Conservation (phyloP, 2,113 vertebrate genomes). For the Chlorodrepanis virens region DNA sequence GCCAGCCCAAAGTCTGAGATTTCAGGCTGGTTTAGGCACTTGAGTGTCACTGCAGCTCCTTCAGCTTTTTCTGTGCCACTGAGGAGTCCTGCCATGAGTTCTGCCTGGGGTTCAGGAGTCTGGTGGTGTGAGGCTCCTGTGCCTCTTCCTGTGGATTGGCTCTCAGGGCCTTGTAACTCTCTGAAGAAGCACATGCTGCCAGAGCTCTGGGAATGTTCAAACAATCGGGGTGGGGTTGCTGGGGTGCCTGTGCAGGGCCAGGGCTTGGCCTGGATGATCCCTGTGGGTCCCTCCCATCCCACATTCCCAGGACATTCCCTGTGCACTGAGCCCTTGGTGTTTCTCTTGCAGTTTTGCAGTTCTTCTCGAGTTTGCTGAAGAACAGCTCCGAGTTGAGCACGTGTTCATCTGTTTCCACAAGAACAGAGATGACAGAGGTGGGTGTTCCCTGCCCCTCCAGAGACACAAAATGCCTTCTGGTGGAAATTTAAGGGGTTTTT, state of each 20-base stretch:
- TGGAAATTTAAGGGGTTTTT: background rate
- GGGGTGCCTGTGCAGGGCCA: background rate
- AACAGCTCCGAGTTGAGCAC: constrained; percentile 88
- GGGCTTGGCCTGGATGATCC: no score
- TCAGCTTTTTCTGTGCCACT: background rate
- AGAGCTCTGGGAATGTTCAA: rapidly evolving
- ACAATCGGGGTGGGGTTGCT: background rate
- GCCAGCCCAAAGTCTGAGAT: background rate
- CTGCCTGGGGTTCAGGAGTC: background rate
- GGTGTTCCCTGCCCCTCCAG: background rate
- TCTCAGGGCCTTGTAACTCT: rapidly evolving
- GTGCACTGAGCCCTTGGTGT: background rate
- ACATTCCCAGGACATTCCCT: background rate
- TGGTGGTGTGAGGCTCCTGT: background rate
- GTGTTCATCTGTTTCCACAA: constrained; percentile 98
- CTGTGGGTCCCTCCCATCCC: background rate
- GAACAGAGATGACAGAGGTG: constrained; percentile 93
- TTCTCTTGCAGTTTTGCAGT: constrained; percentile 83
- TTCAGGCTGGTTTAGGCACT: background rate
- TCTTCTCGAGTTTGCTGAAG: constrained; percentile 94
- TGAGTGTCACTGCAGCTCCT: background rate
- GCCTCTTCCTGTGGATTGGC: background rate
- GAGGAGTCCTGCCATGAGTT: background rate
- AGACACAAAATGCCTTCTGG: background rate
- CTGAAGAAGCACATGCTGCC: background rate